Evolutionary conservation across 2,797 vertebrate species (phyloP), one percentile per base, ranked within the genome.

Genomic region (Rhynchonycteris naso): DNA sequence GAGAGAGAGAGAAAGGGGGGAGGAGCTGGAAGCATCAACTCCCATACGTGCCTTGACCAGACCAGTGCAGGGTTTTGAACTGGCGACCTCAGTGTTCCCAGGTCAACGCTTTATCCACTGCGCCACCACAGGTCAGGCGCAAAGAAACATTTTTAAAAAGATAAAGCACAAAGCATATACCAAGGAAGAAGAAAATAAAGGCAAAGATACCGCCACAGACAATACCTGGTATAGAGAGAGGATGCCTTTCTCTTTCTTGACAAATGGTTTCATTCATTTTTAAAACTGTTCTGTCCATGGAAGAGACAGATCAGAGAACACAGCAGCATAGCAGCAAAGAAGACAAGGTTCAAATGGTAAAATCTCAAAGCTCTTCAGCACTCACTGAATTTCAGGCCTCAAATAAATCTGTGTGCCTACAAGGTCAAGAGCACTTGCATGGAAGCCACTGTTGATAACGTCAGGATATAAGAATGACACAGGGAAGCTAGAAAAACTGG

Each of bases 191-290:
- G 52, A 75, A 91, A 91, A 38, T 47, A 81, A 69, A 78, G 47
- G 5, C 56, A 12, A 75, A 68, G 35, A 68, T 26, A 10, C n/a
- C 38, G n/a, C 33, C 4, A 8, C 0, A 56, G 38, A 69, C 0
- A 43, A 35, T 8, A 22, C 14, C 16, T 14, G 21, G 24, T 47
- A 52, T 5, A 79, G 33, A 66, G 19, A 79, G 33, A 66, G 19
- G 35, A 66, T 4, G 28, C 38, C 30, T 61, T 72, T 5, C 38
- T 66, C 50, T 52, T 95, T 71, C 71, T 58, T 76, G 66, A 84
- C 61, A 90, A 92, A 68, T 22, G 15, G 35, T 15, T 85, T 75
- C 69, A 81, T 35, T 94, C 59, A 26, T 92, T 91, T 88, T 87
- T 88, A 85, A 94, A 68, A 65, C 9, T 91, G 30, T 14, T 54